Conservation (phyloP, 1,140 invertebrate genomes). For the Atopsyche davidsoni region DNA sequence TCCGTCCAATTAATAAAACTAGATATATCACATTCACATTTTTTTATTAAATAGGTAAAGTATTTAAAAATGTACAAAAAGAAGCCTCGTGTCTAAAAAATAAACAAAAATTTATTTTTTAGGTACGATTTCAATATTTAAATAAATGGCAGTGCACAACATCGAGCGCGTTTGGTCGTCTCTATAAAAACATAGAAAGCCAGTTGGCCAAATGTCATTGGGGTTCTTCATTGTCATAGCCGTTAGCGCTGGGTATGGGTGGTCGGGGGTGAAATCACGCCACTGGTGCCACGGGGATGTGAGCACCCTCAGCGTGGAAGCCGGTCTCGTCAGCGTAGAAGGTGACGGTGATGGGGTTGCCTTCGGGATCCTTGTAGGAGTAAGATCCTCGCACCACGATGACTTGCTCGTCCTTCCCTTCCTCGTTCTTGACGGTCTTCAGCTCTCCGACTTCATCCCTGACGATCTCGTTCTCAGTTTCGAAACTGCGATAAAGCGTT, state of each 20-base stretch:
- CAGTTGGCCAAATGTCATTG: too few species aligned
- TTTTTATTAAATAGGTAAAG: background rate
- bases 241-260: constrained; percentile 1
- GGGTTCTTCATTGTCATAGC: too few species aligned
- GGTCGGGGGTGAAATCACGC: background rate
- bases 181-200: background rate
- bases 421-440: constrained; percentile 40
- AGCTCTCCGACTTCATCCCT: constrained; percentile 38
- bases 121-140: too few species aligned
- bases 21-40: background rate
- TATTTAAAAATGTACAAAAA: background rate
- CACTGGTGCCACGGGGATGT: constrained; percentile 50
- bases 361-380: constrained; percentile 25
- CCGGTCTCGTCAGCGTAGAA: constrained; percentile 45
- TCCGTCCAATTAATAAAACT: too few species aligned
- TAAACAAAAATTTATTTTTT: background rate
- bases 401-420: constrained; percentile 41
- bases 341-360: constrained; percentile 35
- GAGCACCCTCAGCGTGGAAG: constrained; percentile 45
- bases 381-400: constrained; percentile 36
- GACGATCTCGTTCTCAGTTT: constrained; percentile 38
- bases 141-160: background rate
- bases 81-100: background rate
- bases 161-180: background rate
- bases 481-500: constrained; percentile 36